Evolutionary conservation across 2,888 invertebrate genomes (phyloP), one percentile per base, ranked within the genome.

Genomic region (Neria commutata): DNA sequence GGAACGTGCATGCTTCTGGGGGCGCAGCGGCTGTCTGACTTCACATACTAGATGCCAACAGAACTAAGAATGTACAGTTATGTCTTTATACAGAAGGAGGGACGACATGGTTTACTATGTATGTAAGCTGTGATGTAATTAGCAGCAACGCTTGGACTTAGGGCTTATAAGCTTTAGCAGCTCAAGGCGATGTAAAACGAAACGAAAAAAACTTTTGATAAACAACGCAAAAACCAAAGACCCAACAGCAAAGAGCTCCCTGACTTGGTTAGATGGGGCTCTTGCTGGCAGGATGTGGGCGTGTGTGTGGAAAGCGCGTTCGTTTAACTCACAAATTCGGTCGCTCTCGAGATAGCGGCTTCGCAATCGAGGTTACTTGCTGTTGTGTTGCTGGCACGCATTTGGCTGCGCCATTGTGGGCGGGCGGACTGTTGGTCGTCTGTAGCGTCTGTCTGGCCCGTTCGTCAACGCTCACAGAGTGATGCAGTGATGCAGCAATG

Each of bases 91-190:
- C 68, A 70, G 68, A 70, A 73, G 78, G 74, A 76, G 80, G 79
- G 77, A 79, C 77, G 75, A 76, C 76, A 80, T 79, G 76, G 72
- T 70, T 73, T 71, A 66, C 62, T 64, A 56, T 64, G 54, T 56
- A 50, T 63, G 16, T 59, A 47, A 26, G 24, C 45, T 14, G 53
- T 47, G 23, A 19, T 52, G 14, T 40, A 14, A 42, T 48, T 60
- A 37, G 37, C 37, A n/a, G 37, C 37, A n/a, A 14, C 16, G 37
- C 37, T 37, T 37, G n/a, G n/a, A 29, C 11, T 11, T 55, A 11
- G 34, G 51, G 24, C 51, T 33, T 47, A 47, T 42, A 54, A 49
- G 48, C 26, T 49, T 37, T 52, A 33, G 47, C 55, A 23, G 51
- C 49, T 37, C 16, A 34, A 57, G 46, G 60, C 60, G 57, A 60